These are phyloP conservation scores for Engraulis encrasicolus DNA, from an alignment of 2,113 vertebrate genomes.

Conservation along the genomic window DNA sequence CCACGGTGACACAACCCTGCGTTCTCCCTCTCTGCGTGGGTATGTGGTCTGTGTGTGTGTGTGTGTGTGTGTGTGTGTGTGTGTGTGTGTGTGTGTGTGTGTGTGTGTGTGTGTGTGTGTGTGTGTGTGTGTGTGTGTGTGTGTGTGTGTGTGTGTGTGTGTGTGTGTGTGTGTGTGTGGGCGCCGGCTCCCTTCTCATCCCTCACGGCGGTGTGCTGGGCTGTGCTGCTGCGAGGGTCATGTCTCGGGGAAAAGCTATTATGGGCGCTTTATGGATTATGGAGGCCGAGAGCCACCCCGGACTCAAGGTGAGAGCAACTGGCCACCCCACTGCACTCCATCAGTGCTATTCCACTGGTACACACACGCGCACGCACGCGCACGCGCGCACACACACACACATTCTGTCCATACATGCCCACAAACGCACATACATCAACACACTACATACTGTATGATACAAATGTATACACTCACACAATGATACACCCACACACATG, in stretches of 20 bases:
- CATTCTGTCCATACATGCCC: background rate
- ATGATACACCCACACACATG: background rate
- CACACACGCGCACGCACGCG: constrained; percentile 32
- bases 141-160: too few relatives aligned
- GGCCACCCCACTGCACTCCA: constrained; percentile 60
- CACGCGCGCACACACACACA: constrained; percentile 2
- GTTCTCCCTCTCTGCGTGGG: background rate
- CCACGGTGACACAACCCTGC: background rate
- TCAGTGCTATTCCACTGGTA: constrained; percentile 58
- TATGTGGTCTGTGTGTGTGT: too few relatives aligned
- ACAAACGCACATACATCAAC: constrained; percentile 30
- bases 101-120: too few relatives aligned
- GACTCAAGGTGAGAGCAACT: constrained; percentile 71
- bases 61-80: too few relatives aligned
- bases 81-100: too few relatives aligned
- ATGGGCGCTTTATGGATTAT: constrained; percentile 70
- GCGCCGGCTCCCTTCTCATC: background rate
- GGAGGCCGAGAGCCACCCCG: constrained; percentile 63
- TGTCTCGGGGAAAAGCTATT: constrained; percentile 65
- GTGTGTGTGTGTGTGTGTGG: too few relatives aligned
- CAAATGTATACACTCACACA: background rate
- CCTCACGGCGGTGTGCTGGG: background rate
- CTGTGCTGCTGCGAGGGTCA: constrained; percentile 37
- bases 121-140: too few relatives aligned
- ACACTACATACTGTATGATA: background rate